Evolutionary conservation across 1,140 invertebrate genomes (phyloP).

Genomic region (Sitobion miscanthi): DNA sequence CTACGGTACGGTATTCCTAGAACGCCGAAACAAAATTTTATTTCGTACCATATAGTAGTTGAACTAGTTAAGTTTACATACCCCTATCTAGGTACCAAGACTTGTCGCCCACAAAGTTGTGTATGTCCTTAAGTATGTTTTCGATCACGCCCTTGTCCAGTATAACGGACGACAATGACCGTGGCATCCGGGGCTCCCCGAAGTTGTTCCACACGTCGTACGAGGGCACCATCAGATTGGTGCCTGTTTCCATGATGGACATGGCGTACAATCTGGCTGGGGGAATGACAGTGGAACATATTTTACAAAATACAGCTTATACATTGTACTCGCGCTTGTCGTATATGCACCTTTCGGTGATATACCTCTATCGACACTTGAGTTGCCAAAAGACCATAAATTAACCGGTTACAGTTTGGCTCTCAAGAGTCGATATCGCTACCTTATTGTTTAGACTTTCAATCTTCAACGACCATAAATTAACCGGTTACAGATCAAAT

Average conservation of each 20-base stretch:
- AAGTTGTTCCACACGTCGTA: constrained; percentile 14
- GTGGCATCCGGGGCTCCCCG: not conserved
- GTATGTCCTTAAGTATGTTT: not conserved
- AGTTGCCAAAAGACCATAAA: too few species aligned
- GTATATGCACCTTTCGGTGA: too few species aligned
- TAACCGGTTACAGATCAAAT: too few species aligned
- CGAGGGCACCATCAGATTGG: not conserved
- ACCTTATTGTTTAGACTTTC: too few species aligned
- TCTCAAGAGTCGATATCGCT: too few species aligned
- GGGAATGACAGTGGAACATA: not conserved
- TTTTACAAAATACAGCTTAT: not conserved
- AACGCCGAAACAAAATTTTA: not conserved
- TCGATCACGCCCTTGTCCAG: not conserved
- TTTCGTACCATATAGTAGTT: not conserved
- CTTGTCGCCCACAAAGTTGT: not conserved
- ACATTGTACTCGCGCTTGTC: not conserved
- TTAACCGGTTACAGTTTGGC: too few species aligned
- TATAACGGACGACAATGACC: not conserved
- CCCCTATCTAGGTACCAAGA: constrained; percentile 4
- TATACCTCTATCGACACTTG: too few species aligned
- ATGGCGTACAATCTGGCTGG: not conserved
- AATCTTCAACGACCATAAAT: too few species aligned
- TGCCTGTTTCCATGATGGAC: not conserved
- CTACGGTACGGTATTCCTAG: constrained; percentile 31
- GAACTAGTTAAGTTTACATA: not conserved